phyloP scores from a whole-genome alignment of 1,140 invertebrate genomes.

The Papilio polytes region DNA sequence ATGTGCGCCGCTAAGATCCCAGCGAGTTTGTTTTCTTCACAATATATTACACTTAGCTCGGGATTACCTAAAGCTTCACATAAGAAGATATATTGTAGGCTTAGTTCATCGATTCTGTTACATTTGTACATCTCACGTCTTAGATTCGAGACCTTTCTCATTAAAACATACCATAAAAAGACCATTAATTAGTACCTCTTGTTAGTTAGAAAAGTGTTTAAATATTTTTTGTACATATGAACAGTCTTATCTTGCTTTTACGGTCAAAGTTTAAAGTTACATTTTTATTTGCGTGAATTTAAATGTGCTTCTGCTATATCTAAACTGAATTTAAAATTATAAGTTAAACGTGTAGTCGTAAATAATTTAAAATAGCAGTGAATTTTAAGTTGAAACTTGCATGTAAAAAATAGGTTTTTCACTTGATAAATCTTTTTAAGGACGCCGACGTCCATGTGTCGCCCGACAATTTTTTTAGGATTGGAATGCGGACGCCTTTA shows the following conservation, averaged over 20 bases:
- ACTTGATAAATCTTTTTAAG: constrained; percentile 6
- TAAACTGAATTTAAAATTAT: neutral
- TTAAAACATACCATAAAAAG: neutral
- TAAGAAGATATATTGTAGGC: constrained; percentile 65
- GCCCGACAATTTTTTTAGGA: constrained; percentile 15
- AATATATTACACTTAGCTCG: constrained; percentile 65
- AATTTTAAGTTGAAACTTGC: neutral
- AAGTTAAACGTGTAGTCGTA: neutral
- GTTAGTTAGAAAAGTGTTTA: too few relatives aligned
- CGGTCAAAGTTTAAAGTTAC: too few relatives aligned
- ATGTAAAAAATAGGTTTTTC: neutral
- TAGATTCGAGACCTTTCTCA: neutral
- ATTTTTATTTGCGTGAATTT: too few relatives aligned
- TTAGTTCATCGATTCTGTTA: constrained; percentile 54
- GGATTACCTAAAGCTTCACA: constrained; percentile 62
- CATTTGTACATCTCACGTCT: constrained; percentile 9
- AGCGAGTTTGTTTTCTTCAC: constrained; percentile 61
- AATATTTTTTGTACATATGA: too few relatives aligned
- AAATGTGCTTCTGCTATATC: neutral
- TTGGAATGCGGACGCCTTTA: constrained; percentile 7
- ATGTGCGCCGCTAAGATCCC: constrained; percentile 47
- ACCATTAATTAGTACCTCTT: neutral
- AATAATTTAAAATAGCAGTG: neutral
- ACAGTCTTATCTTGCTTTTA: too few relatives aligned
- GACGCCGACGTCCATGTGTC: neutral